Base-by-base conservation (phyloP, 2,113 vertebrate genomes). In the Erythrocebus patas region DNA sequence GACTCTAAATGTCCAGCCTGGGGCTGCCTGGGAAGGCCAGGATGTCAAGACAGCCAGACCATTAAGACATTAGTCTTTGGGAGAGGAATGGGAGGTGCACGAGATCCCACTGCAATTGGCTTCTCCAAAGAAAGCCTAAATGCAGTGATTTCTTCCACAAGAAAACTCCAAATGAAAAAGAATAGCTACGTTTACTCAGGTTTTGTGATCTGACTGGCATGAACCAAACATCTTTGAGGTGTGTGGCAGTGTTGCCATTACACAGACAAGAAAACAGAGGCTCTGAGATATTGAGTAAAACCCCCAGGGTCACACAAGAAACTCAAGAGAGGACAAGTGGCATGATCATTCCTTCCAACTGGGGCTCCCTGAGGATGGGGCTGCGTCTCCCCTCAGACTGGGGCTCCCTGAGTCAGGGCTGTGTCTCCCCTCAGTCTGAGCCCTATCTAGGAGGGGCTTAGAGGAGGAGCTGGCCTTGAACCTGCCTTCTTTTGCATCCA, bases 341-440 rank as follows among this genome's bases (percentile, higher is more conserved):
- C 22, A 1, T 0, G 6, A 68, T 3, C 6, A 18, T n/a, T 45
- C 61, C 12, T 1, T 25, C 48, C 2, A 17, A 43, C 57, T 43
- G 55, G 57, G 40, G 66, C 4, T 43, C 8, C 38, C 25, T 61
- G 78, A 30, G 40, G 35, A 6, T 45, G 43, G 40, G 72, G 12
- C 40, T 11, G 8, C 3, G 0, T 78, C 45, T 73, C 8, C 14
- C 22, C 70, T 73, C 70, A 40, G 18, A 23, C 13, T 59, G n/a
- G 9, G 40, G 25, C 7, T 38, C 80, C 59, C 43, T 81, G 18
- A 45, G 32, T 30, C 64, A 38, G 18, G 50, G 17, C 52, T 61
- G 23, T 12, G 8, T 80, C 38, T 48, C 5, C 27, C 22, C 32
- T 43, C 23, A 12, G 4, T 27, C 55, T 87, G 57, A 30, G 68